Evolutionary conservation across 2,113 vertebrate species (phyloP), one percentile per base, ranked within the genome.

Genomic region (Bubalus kerabau): DNA sequence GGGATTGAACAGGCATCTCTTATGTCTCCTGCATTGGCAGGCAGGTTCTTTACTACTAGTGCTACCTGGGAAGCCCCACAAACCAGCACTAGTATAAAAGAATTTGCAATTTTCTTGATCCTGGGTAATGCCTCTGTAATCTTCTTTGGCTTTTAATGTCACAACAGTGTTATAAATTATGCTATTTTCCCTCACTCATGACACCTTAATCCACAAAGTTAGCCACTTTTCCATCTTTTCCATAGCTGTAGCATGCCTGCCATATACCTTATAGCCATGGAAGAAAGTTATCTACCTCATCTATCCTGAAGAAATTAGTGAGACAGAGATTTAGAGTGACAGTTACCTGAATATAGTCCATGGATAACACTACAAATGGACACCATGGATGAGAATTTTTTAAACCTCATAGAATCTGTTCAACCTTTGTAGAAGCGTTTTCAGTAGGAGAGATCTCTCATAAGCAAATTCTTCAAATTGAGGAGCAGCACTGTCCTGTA

Each of bases 1-100:
- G 67, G 67, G 21, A 23, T 0, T 40, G 67, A 74, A 23, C 4
- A 23, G 0, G 0, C 67, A 40, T 40, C n/a, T 71, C 67, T 71
- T 71, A 23, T 40, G n/a, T 23, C 67, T 71, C n/a, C 67, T 23
- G n/a, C 19, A 13, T 6, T 74, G 19, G 67, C 67, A 74, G n/a
- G n/a, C 10, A 40, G n/a, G 19, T 23, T 74, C 67, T 74, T 74
- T 40, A 40, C 19, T 23, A 23, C 0, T 74, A 74, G 19, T 23
- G n/a, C 67, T 23, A 40, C 19, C 67, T 23, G 0, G 4, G 67
- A 74, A 74, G 67, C n/a, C 67, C 67, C 10, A 12, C 10, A 74
- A 23, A 15, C 10, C 14, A 40, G 19, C 54, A 64, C 9, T 30
- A 64, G 16, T 14, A 50, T 60, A 76, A 36, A 16, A 46, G 2